A percentile compares a stretch with the other conserved stretches of the same genome.
These are phyloP conservation scores for Cyprinodon tularosa DNA, from an alignment of 2,113 vertebrate genomes.

Conservation along the genomic window DNA sequence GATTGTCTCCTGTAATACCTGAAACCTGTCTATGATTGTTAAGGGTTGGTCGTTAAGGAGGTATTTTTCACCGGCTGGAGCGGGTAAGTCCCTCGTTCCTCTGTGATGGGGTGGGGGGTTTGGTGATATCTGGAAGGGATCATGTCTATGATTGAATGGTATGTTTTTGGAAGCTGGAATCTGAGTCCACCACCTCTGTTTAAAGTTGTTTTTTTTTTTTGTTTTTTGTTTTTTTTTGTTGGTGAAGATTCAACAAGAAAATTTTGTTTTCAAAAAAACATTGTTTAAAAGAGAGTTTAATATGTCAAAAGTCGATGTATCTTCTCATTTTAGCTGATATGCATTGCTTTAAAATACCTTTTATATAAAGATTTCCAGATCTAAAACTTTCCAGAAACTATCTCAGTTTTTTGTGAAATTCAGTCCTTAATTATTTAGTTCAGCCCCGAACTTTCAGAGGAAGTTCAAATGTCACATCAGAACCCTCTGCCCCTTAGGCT, in stretches of 20 bases:
- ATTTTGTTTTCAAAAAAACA: neutral
- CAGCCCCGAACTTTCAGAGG: conserved; percentile 18
- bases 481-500: conserved; percentile 13
- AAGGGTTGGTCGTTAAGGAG: too few species aligned
- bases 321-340: neutral
- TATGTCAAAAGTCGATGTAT: neutral
- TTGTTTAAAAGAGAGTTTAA: neutral
- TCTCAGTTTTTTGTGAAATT: conserved; percentile 7
- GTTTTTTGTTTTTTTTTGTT: too few species aligned
- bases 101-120: too few species aligned
- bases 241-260: neutral
- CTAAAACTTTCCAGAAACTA: conserved; percentile 5
- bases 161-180: too few species aligned
- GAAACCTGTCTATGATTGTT: too few species aligned
- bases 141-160: too few species aligned
- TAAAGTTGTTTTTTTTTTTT: too few species aligned
- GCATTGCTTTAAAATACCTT: neutral
- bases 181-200: too few species aligned
- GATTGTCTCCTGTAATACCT: too few species aligned
- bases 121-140: too few species aligned
- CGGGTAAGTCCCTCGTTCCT: too few species aligned
- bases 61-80: too few species aligned
- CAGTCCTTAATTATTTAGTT: conserved; percentile 26
- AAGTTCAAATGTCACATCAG: conserved; percentile 20
- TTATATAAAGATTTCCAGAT: neutral